A percentile compares a stretch with the other conserved stretches of the same genome.
phyloP scores from a whole-genome alignment of 2,888 invertebrate genomes.

The Phorcus lineatus region DNA sequence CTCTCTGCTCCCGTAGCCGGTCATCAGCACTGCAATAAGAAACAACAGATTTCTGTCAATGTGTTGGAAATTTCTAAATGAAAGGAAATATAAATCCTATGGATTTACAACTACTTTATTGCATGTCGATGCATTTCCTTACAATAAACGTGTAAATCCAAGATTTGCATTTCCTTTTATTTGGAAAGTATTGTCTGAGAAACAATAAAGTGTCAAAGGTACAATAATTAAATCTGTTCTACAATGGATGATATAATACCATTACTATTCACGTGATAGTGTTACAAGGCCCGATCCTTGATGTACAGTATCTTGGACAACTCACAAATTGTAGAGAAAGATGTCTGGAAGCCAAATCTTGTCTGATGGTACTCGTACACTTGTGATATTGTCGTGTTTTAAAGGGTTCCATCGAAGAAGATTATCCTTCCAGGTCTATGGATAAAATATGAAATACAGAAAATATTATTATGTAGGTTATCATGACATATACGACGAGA shows the following conservation, averaged over 20 bases:
- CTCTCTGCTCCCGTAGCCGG: slow-evolving; percentile 72
- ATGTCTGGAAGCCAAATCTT: slow-evolving; percentile 67
- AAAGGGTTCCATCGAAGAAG: slow-evolving; percentile 26
- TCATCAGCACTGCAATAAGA: slow-evolving; percentile 69
- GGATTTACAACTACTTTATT: no score
- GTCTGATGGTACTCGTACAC: slow-evolving; percentile 58
- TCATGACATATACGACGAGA: no score
- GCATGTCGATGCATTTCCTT: no score
- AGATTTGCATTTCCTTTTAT: no score
- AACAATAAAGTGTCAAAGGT: neutral
- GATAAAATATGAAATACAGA: neutral
- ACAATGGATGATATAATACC: neutral
- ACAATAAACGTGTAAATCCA: no score
- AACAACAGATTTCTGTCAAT: no score
- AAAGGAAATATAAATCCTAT: no score
- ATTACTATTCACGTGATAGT: neutral
- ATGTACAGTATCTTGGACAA: neutral
- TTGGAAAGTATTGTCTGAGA: no score
- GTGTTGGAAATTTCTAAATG: no score
- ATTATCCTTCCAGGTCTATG: slow-evolving; percentile 33
- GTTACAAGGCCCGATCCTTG: neutral
- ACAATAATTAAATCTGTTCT: neutral
- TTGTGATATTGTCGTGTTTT: slow-evolving; percentile 53
- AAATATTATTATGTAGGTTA: no score
- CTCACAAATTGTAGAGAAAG: slow-evolving; percentile 65